phyloP scores from a whole-genome alignment of 2,888 invertebrate species.

The Stenoptilia bipunctidactyla region DNA sequence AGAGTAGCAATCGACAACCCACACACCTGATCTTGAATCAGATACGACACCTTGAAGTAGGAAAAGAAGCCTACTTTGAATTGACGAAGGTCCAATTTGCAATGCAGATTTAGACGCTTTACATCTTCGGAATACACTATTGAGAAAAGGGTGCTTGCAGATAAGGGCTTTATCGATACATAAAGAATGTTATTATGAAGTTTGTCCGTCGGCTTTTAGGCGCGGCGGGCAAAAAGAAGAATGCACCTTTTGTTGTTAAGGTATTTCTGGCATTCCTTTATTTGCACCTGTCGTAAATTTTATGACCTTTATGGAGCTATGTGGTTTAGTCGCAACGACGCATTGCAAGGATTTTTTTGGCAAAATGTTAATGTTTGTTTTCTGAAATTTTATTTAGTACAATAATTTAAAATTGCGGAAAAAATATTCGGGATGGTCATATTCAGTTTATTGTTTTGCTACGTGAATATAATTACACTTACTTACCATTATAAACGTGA shows the following conservation, averaged over 20 bases:
- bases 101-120: constrained; percentile 22
- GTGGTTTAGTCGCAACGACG: constrained; percentile 19
- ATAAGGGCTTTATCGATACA: constrained; percentile 61
- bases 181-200: constrained; percentile 62
- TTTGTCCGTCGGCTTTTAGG: constrained; percentile 33
- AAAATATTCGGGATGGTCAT: too few relatives aligned
- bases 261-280: constrained; percentile 43
- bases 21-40: constrained; percentile 54
- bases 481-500: too few relatives aligned
- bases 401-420: too few relatives aligned
- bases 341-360: constrained; percentile 13
- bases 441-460: too few relatives aligned
- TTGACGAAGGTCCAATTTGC: constrained; percentile 28
- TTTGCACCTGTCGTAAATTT: constrained; percentile 50
- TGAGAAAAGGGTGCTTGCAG: constrained; percentile 52
- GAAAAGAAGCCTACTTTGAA: constrained; percentile 12
- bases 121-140: constrained; percentile 48
- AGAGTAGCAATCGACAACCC: constrained; percentile 31
- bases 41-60: constrained; percentile 24
- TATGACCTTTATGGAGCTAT: constrained; percentile 22
- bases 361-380: too few relatives aligned
- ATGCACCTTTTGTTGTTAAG: constrained; percentile 32
- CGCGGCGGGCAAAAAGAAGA: constrained; percentile 28
- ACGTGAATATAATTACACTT: too few relatives aligned
- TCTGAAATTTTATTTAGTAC: too few relatives aligned